Percentiles rank a stretch among this genome's conserved stretches.
phyloP scores from a whole-genome alignment of 2,797 vertebrate species.

The Malacoraja senta region DNA sequence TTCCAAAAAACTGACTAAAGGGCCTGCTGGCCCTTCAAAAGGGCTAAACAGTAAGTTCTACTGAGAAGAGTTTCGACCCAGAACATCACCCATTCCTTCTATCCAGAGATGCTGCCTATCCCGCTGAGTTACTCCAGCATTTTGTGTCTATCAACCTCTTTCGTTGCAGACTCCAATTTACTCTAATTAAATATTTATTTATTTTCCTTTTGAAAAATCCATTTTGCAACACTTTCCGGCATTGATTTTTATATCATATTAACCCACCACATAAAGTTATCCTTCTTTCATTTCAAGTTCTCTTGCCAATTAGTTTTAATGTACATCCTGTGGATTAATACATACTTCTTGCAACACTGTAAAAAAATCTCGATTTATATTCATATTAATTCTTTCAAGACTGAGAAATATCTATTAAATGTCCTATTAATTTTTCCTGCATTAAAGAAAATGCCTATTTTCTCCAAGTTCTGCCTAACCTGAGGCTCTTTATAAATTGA shows the following conservation, averaged over 20 bases:
- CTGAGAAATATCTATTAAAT: neutral
- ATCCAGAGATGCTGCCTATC: no score
- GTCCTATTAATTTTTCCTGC: no score
- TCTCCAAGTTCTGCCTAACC: no score
- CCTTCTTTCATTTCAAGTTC: neutral
- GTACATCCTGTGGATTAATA: neutral
- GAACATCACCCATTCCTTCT: no score
- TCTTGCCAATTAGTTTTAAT: neutral
- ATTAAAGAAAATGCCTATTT: no score
- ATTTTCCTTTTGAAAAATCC: neutral
- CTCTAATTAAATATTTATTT: neutral
- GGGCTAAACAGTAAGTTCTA: neutral
- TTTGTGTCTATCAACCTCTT: neutral
- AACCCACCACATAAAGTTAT: neutral
- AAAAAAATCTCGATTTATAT: neutral
- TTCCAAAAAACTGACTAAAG: neutral
- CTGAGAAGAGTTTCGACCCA: no score
- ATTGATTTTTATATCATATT: neutral
- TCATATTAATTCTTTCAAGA: neutral
- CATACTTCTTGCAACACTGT: neutral
- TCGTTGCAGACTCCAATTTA: neutral
- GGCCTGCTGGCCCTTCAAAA: neutral
- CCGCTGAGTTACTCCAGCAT: no score
- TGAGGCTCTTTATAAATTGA: no score
- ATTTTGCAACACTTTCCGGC: neutral